Conservation (phyloP, 2,888 invertebrate genomes). For the Ariolimax columbianus region DNA sequence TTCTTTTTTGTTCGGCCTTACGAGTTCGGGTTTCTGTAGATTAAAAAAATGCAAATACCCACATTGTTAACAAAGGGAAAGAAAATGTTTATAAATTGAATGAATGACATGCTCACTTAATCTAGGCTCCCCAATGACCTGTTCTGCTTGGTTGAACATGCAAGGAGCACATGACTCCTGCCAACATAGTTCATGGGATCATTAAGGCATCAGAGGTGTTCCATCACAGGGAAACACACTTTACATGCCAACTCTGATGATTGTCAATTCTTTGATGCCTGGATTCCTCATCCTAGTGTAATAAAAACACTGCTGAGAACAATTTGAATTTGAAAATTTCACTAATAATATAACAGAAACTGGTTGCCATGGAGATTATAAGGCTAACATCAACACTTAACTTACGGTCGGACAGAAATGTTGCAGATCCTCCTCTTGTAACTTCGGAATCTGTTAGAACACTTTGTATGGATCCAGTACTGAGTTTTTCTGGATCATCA, state of each 20-base stretch:
- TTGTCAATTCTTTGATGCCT: no score
- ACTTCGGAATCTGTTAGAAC: not conserved
- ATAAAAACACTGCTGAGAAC: not conserved
- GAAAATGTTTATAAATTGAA: not conserved
- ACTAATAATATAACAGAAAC: not conserved
- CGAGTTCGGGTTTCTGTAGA: not conserved
- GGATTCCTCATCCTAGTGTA: no score
- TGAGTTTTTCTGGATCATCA: not conserved
- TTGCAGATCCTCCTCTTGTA: conserved; percentile 2
- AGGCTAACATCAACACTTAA: not conserved
- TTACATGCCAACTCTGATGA: no score
- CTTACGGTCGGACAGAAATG: not conserved
- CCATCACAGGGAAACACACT: no score
- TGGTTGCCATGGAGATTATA: not conserved
- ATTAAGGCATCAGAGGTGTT: no score
- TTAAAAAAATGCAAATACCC: no score
- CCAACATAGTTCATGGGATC: not conserved
- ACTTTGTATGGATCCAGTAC: not conserved
- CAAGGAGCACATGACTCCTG: not conserved
- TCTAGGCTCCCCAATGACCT: no score
- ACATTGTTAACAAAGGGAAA: not conserved
- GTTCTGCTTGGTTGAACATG: conserved; percentile 31
- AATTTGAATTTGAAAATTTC: not conserved
- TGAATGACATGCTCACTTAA: no score
- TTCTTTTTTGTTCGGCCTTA: not conserved